A percentile compares a stretch with the other conserved stretches of the same genome.
These are phyloP conservation scores for Pseudomugil tenellus DNA, from an alignment of 2,797 vertebrate species.

Conservation along the genomic window DNA sequence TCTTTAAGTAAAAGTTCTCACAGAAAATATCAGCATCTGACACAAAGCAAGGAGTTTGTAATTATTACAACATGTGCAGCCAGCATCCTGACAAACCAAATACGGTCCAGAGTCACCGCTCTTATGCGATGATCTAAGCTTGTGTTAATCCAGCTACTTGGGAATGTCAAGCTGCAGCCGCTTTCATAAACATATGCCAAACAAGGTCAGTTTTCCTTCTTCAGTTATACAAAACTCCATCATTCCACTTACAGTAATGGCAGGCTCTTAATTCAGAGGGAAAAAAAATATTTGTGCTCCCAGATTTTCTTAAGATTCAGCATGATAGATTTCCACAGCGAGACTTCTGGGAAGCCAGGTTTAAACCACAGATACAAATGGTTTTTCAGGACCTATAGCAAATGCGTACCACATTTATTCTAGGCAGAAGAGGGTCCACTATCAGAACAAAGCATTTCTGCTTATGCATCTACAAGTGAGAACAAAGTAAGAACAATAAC, in stretches of 20 bases:
- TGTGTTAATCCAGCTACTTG: constrained; percentile 14
- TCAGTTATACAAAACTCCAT: neutral
- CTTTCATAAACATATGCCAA: constrained; percentile 31
- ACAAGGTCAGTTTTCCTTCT: constrained; percentile 22
- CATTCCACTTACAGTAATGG: neutral
- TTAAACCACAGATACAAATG: neutral
- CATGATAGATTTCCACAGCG: constrained; percentile 8
- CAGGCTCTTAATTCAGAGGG: neutral
- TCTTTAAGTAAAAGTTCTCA: neutral
- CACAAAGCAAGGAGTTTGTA: neutral
- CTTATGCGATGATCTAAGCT: constrained; percentile 39
- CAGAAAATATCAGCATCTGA: constrained; percentile 20
- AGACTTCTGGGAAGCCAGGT: constrained; percentile 6
- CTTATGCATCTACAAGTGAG: neutral
- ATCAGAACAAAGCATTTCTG: neutral
- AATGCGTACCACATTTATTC: neutral
- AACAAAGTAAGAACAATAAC: neutral
- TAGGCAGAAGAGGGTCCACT: neutral
- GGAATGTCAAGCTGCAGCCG: constrained; percentile 30
- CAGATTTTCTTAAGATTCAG: neutral
- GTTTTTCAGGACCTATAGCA: neutral
- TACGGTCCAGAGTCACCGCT: constrained; percentile 41
- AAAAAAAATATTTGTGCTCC: constrained; percentile 1
- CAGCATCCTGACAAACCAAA: constrained; percentile 47
- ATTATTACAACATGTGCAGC: constrained; percentile 22